Percentiles rank a stretch among this genome's conserved stretches.
phyloP scores from a whole-genome alignment of 2,797 vertebrate species.

The Lates japonicus region DNA sequence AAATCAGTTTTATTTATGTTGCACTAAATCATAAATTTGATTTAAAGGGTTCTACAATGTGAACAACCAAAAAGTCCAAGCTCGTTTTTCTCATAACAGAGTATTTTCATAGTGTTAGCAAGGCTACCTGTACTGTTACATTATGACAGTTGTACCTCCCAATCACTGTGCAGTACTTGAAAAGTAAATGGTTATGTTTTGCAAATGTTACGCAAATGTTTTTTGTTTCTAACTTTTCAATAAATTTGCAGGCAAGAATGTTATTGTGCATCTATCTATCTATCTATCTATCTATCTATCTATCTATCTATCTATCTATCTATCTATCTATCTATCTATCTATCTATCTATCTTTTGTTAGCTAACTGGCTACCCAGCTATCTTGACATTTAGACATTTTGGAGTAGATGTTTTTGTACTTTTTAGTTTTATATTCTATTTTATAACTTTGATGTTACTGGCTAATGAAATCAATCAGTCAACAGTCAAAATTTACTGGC shows the following conservation, averaged over 20 bases:
- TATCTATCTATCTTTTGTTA: too few species aligned
- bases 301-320: too few species aligned
- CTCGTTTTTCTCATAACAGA: background rate
- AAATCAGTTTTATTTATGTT: background rate
- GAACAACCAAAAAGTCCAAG: too few species aligned
- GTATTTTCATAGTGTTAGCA: background rate
- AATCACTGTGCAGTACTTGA: constrained; percentile 28
- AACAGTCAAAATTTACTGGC: background rate
- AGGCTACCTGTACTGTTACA: background rate
- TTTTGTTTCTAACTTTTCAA: constrained; percentile 26
- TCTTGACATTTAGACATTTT: too few species aligned
- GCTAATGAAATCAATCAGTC: background rate
- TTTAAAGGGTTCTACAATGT: background rate
- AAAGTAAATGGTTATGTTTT: constrained; percentile 28
- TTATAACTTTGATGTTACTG: too few species aligned
- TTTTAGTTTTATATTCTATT: too few species aligned
- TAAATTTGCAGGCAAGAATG: constrained; percentile 19
- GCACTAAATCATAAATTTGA: background rate
- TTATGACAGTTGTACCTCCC: background rate
- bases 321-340: too few species aligned
- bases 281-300: too few species aligned
- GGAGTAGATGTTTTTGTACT: too few species aligned
- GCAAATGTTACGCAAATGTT: constrained; percentile 2
- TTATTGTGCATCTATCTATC: too few species aligned
- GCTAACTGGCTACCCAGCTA: too few species aligned